Evolutionary conservation across 2,888 invertebrate genomes (phyloP), one percentile per base, ranked within the genome.

Genomic region (Lasioglossum lativentre): DNA sequence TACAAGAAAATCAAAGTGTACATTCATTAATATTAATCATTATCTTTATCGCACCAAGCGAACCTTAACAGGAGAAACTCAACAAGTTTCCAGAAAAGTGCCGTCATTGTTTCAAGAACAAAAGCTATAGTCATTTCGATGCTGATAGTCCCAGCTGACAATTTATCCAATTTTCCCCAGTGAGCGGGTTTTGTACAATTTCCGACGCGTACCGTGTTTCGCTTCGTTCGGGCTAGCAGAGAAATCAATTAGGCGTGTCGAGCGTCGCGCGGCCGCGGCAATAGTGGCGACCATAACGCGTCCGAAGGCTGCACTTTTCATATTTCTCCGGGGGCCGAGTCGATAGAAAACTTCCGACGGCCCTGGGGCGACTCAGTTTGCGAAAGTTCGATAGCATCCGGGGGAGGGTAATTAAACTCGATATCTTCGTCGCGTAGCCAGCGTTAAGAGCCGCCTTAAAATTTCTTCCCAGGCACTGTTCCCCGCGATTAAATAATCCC

Each of bases 401-500:
- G n/a, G 23, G 14, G n/a, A n/a, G n/a, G 40, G 16, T 38, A 52
- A 56, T n/a, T 56, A 74, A 47, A 38, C 14, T 8, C 27, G 40
- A 47, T 56, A 56, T 74, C 38, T 56, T 56, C 70, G 63, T 38
- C 34, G 23, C 30, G 56, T 34, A 16, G 10, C 2, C 70, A 38
- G n/a, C n/a, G n/a, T n/a, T n/a, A n/a, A n/a, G n/a, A 30, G 63
- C 3, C 14, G 40, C 63, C 40, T 47, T 30, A 27, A 45, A 40
- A 68, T 52, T 71, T 56, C 34, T 66, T 70, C 23, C 5, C 38
- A 23, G 75, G 12, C 75, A 23, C 47, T 19, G 66, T 63, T 81
- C 42, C 34, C 40, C 3, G 34, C 23, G n/a, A 42, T n/a, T 16
- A 4, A 45, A 52, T 38, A 63, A 63, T 68, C 68, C 56, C 68